Conservation (phyloP, 2,797 vertebrate species). For the Nasua narica region DNA sequence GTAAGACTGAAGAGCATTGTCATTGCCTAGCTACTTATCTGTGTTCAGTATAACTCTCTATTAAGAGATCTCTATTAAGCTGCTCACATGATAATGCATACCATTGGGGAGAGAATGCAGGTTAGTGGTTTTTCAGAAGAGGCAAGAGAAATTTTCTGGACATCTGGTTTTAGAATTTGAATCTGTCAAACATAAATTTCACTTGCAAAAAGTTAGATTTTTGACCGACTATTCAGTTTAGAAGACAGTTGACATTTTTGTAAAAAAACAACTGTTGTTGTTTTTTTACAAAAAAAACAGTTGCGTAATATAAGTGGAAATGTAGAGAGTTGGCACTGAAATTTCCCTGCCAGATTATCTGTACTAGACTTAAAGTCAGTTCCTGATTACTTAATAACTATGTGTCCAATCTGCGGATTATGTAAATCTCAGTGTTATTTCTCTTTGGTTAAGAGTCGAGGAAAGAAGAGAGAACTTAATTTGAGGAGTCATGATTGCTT, state of each 20-base stretch:
- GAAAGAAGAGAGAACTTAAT: slow-evolving; percentile 27
- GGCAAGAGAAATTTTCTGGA: neutral
- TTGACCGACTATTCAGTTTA: neutral
- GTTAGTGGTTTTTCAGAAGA: slow-evolving; percentile 16
- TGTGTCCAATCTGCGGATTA: neutral
- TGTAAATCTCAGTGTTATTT: slow-evolving; percentile 26
- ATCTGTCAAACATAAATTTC: slow-evolving; percentile 8
- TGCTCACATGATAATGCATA: neutral
- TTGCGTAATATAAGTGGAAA: neutral
- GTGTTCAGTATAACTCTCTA: neutral
- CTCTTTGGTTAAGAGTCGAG: neutral
- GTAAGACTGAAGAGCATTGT: neutral
- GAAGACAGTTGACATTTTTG: neutral
- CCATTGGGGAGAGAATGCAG: neutral
- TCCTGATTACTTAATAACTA: slow-evolving; percentile 8
- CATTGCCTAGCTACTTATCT: neutral
- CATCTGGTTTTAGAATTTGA: slow-evolving; percentile 12
- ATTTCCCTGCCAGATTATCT: neutral
- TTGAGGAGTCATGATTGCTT: slow-evolving; percentile 8
- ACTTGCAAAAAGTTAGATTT: slow-evolving; percentile 26
- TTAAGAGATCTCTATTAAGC: neutral
- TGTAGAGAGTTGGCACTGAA: neutral
- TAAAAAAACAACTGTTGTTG: neutral
- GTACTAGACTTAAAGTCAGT: neutral
- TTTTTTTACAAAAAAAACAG: neutral